These are phyloP conservation scores for Cordilura impudica DNA, from an alignment of 2,888 invertebrate species.

Conservation along the genomic window DNA sequence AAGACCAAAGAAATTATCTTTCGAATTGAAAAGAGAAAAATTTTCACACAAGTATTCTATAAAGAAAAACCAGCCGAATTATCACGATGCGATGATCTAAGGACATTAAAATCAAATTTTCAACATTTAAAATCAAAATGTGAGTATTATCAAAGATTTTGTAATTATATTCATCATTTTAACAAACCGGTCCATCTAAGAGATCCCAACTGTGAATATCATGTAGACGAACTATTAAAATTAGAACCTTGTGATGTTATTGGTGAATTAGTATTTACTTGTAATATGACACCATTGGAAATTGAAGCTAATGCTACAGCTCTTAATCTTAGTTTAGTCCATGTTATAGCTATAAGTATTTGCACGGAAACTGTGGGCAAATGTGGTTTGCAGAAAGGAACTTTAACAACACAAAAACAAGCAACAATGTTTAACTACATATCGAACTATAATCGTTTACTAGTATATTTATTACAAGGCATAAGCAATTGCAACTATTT, in stretches of 20 bases:
- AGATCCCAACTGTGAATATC: slow-evolving; percentile 70
- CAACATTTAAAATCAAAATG: slow-evolving; percentile 73
- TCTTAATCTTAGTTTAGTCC: slow-evolving; percentile 85
- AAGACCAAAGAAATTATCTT: slow-evolving; percentile 67
- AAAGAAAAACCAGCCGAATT: slow-evolving; percentile 68
- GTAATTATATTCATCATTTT: slow-evolving; percentile 72
- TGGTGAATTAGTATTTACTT: slow-evolving; percentile 84
- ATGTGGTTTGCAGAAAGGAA: slow-evolving; percentile 22
- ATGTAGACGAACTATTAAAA: slow-evolving; percentile 70
- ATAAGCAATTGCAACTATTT: slow-evolving; percentile 53
- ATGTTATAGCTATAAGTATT: slow-evolving; percentile 85
- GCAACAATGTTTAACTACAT: slow-evolving; percentile 74
- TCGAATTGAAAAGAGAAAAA: slow-evolving; percentile 71
- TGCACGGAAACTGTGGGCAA: slow-evolving; percentile 80
- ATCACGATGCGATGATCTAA: slow-evolving; percentile 71
- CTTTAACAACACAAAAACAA: slow-evolving; percentile 68
- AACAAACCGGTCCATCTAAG: slow-evolving; percentile 76
- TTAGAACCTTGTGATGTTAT: slow-evolving; percentile 81
- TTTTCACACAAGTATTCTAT: slow-evolving; percentile 68
- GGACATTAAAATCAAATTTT: slow-evolving; percentile 70
- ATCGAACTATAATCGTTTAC: slow-evolving; percentile 71
- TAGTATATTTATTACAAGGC: slow-evolving; percentile 72
- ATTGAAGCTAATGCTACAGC: slow-evolving; percentile 84
- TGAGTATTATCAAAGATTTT: slow-evolving; percentile 74
- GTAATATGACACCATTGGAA: slow-evolving; percentile 83